phyloP scores from a whole-genome alignment of 2,113 vertebrate species.

The Abramis brama region DNA sequence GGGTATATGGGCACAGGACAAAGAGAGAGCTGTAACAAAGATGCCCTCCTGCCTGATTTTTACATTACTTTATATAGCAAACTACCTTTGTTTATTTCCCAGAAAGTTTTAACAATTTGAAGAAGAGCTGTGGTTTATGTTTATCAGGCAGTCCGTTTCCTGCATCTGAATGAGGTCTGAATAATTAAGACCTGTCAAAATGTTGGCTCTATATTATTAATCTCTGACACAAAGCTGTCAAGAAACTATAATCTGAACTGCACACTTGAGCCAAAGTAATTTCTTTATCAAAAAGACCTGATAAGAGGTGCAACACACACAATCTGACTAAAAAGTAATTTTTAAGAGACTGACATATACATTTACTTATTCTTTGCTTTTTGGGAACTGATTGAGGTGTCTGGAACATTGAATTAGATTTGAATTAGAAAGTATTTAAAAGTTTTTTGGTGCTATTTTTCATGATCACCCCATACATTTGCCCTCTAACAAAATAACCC shows the following conservation, averaged over 20 bases:
- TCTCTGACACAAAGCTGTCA: constrained; percentile 4
- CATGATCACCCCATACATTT: not conserved
- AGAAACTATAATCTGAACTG: constrained; percentile 20
- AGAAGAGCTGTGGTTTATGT: not conserved
- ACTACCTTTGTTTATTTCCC: not conserved
- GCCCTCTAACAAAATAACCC: not conserved
- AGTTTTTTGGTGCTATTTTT: not conserved
- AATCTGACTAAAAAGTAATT: not conserved
- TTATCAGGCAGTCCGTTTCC: not conserved
- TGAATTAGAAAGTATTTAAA: not conserved
- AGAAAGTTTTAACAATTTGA: not conserved
- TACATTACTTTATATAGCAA: not conserved
- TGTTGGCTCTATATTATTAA: constrained; percentile 16
- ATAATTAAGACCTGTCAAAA: constrained; percentile 44
- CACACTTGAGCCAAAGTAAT: constrained; percentile 9
- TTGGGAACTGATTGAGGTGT: not conserved
- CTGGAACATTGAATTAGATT: not conserved
- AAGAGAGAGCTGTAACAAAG: not conserved
- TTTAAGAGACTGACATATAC: not conserved
- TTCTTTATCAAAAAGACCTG: constrained; percentile 8
- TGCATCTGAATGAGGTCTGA: constrained; percentile 23
- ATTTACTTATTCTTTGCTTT: not conserved
- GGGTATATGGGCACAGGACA: not conserved
- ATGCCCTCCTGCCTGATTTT: not conserved
- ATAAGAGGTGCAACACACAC: constrained; percentile 16